Conservation (phyloP, 2,888 invertebrate species). For the Drosophila fulvimacula region DNA sequence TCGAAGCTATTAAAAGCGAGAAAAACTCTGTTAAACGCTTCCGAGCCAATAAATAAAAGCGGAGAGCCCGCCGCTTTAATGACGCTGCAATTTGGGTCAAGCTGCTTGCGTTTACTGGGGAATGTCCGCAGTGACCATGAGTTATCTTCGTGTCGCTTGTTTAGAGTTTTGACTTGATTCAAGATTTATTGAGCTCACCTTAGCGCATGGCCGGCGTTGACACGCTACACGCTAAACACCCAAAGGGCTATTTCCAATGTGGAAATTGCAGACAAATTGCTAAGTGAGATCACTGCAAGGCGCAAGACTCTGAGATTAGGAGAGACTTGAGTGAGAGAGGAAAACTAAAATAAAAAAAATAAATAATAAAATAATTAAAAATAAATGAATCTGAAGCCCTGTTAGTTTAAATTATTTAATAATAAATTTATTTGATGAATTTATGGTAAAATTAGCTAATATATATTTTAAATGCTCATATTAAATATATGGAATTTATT, state of each 20-base stretch:
- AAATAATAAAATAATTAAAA: too few species aligned
- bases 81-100: conserved; percentile 54
- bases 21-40: conserved; percentile 26
- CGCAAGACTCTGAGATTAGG: background rate
- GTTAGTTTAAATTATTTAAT: too few species aligned
- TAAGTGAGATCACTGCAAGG: background rate
- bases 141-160: conserved; percentile 27
- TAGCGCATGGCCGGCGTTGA: conserved; percentile 29
- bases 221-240: conserved; percentile 59
- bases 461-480: too few species aligned
- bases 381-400: too few species aligned
- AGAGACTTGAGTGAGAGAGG: too few species aligned
- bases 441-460: too few species aligned
- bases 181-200: conserved; percentile 62
- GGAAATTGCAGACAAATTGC: background rate
- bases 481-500: too few species aligned
- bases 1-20: background rate
- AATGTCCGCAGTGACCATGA: conserved; percentile 29
- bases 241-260: conserved; percentile 16
- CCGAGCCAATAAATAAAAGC: conserved; percentile 21
- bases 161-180: conserved; percentile 38
- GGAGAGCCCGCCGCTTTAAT: conserved; percentile 49
- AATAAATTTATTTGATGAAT: too few species aligned
- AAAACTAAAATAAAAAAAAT: too few species aligned
- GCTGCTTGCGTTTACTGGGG: conserved; percentile 32